Evolutionary conservation across 2,797 vertebrate species (phyloP).

Genomic region (Euthynnus affinis): DNA sequence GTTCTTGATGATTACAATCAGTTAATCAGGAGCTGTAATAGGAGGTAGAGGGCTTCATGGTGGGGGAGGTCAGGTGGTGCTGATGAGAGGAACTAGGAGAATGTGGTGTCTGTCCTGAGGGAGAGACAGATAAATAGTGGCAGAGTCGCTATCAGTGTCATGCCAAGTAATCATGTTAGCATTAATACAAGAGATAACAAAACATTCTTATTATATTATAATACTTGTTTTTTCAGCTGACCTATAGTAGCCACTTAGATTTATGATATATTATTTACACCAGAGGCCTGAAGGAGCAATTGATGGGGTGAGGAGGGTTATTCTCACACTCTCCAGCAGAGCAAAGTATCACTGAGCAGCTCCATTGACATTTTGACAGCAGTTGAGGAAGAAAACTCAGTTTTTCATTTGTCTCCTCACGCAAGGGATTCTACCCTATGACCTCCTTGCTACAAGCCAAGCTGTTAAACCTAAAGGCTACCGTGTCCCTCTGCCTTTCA

Average conservation of each 20-base stretch:
- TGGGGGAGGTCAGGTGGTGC: slow-evolving; percentile 75
- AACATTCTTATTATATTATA: not conserved
- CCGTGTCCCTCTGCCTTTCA: too few relatives aligned
- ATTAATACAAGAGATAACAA: not conserved
- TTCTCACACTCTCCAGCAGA: slow-evolving; percentile 15
- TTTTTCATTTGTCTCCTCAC: slow-evolving; percentile 2
- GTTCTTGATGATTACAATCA: not conserved
- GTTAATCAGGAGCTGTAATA: slow-evolving; percentile 78
- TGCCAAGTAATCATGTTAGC: not conserved
- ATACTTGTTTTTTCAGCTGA: not conserved
- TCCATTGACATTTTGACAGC: slow-evolving; percentile 16
- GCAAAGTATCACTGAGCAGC: not conserved
- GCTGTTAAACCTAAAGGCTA: not conserved
- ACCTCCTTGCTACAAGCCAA: not conserved
- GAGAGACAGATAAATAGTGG: not conserved
- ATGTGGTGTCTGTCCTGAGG: slow-evolving; percentile 77
- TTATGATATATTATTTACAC: slow-evolving; percentile 4
- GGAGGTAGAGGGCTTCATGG: slow-evolving; percentile 74
- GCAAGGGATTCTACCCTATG: not conserved
- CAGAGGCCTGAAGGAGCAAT: not conserved
- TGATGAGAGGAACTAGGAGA: slow-evolving; percentile 83
- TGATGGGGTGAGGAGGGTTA: not conserved
- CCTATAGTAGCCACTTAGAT: not conserved
- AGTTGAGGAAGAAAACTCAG: not conserved
- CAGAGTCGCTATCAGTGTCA: not conserved